Evolutionary conservation across 2,888 invertebrate species (phyloP), one percentile per base, ranked within the genome.

Genomic region (Nasonia oneida): DNA sequence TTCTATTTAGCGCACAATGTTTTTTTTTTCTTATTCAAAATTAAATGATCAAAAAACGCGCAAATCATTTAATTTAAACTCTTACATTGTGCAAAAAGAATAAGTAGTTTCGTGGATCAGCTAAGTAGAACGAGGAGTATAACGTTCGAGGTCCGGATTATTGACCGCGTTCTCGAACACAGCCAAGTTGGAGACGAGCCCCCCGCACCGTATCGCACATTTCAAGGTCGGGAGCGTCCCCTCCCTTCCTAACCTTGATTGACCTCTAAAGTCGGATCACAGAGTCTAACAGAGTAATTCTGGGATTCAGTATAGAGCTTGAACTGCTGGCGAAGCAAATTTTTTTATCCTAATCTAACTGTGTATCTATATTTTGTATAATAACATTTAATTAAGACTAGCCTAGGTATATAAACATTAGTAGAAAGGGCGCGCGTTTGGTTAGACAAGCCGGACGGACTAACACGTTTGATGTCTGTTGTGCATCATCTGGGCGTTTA

Each of bases 241-340:
- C 81, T 47, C 37, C 29, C 18, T 4, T n/a, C 29, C 15, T 61
- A 75, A 86, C 87, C 86, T 87, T 87, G 79, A 70, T 14, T 57
- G 87, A 86, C 86, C 86, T 87, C 83, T 84, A 81, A 64, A 29
- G 23, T 42, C 15, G 14, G 29, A 61, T 57, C 14, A 23, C 14
- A 73, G n/a, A 73, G n/a, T 23, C 15, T 18, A 53, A 53, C 53
- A 53, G 53, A 3, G 18, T 4, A 5, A 53, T 53, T 18, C 18
- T 53, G 15, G 53, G 5, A 2, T 73, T 70, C 4, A 74, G 12
- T 15, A 61, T 29, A 1, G 33, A 64, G 33, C 18, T 53, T 53
- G 53, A 53, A 77, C 39, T 61, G 37, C 39, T 61, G 18, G n/a
- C 12, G 47, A 18, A 15, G 61, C 18, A 42, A 42, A 57, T 29